Percentiles rank a stretch among this genome's conserved stretches.
phyloP scores from a whole-genome alignment of 2,888 invertebrate genomes.

The Exephanes ischioxanthus region DNA sequence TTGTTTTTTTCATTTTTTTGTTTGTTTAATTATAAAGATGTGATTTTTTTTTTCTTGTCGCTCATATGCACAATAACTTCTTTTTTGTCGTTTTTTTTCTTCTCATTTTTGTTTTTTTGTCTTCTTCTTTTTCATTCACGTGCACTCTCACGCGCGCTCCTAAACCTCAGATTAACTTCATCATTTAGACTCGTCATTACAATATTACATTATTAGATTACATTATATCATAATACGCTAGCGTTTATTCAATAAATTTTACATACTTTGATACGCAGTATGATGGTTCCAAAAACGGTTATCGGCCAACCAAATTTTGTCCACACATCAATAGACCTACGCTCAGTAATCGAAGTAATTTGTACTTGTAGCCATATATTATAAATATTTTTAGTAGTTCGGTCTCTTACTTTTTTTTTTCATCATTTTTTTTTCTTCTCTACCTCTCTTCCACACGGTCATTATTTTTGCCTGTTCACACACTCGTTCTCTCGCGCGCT shows the following conservation, averaged over 20 bases:
- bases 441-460: slow-evolving; percentile 69
- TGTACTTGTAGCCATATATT: slow-evolving; percentile 85
- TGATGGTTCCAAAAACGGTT: slow-evolving; percentile 85
- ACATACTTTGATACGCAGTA: slow-evolving; percentile 85
- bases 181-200: slow-evolving; percentile 85
- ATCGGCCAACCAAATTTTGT: slow-evolving; percentile 85
- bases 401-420: slow-evolving; percentile 77
- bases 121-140: slow-evolving; percentile 73
- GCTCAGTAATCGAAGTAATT: slow-evolving; percentile 85
- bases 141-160: slow-evolving; percentile 83
- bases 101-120: slow-evolving; percentile 72
- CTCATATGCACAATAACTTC: slow-evolving; percentile 84
- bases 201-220: slow-evolving; percentile 85
- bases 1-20: slow-evolving; percentile 49
- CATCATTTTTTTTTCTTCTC: slow-evolving; percentile 74
- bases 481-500: slow-evolving; percentile 66
- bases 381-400: slow-evolving; percentile 85
- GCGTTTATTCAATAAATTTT: slow-evolving; percentile 85
- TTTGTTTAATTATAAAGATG: slow-evolving; percentile 78
- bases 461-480: slow-evolving; percentile 67
- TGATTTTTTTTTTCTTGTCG: slow-evolving; percentile 79
- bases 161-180: slow-evolving; percentile 84
- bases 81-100: slow-evolving; percentile 54
- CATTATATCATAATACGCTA: slow-evolving; percentile 85
- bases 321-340: slow-evolving; percentile 85